Percentiles rank a stretch among this genome's conserved stretches.
These are phyloP conservation scores for Hucho hucho DNA, from an alignment of 2,113 vertebrate genomes.

Conservation along the genomic window DNA sequence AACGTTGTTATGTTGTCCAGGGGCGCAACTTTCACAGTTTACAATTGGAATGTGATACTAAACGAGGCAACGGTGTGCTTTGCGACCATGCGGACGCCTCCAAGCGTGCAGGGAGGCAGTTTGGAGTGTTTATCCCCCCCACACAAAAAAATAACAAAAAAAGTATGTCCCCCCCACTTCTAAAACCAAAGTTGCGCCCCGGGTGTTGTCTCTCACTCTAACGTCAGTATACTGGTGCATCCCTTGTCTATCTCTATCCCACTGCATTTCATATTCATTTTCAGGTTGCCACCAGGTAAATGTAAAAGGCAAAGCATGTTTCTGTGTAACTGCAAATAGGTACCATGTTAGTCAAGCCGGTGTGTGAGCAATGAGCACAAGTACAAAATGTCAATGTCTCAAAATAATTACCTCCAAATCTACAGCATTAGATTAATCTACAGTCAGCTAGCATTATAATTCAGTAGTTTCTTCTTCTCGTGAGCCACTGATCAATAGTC, in stretches of 20 bases:
- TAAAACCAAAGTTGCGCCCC: no score
- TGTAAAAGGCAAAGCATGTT: background rate
- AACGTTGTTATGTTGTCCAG: slow-evolving; percentile 56
- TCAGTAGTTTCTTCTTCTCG: background rate
- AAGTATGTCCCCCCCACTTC: no score
- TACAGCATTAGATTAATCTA: background rate
- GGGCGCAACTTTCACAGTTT: no score
- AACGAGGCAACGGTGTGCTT: no score
- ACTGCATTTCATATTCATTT: slow-evolving; percentile 51
- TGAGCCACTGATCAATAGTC: slow-evolving; percentile 40
- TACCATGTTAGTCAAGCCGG: background rate
- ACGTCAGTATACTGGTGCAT: slow-evolving; percentile 26
- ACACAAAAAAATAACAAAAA: no score
- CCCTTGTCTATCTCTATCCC: slow-evolving; percentile 34
- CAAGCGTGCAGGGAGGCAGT: no score
- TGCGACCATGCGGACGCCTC: no score
- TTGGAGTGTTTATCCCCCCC: no score
- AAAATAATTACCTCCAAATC: background rate
- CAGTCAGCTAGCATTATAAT: background rate
- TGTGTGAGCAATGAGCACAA: slow-evolving; percentile 4
- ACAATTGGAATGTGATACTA: no score
- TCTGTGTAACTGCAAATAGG: slow-evolving; percentile 1
- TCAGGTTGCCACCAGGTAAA: slow-evolving; percentile 35
- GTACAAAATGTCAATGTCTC: background rate
- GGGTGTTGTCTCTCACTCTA: slow-evolving; percentile 36